Evolutionary conservation across 2,113 vertebrate species (phyloP).

Genomic region (Daubentonia madagascariensis): DNA sequence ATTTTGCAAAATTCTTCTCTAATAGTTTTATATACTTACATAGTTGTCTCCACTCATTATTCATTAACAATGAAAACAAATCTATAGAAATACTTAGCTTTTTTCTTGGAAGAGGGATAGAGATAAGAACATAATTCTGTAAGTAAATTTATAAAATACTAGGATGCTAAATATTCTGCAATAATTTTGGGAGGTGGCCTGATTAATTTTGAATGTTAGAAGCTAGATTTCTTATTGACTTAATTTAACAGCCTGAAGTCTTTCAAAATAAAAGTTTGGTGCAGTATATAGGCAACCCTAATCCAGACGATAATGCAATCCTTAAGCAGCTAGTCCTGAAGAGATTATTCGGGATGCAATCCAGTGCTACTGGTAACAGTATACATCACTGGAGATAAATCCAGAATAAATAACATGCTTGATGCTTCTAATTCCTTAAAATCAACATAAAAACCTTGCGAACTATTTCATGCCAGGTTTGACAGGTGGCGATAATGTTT

Average conservation of each 20-base stretch:
- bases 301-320: conserved; percentile 51
- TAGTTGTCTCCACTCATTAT: background rate
- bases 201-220: background rate
- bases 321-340: conserved; percentile 46
- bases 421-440: conserved; percentile 80
- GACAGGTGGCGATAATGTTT: conserved; percentile 72
- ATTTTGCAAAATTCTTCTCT: background rate
- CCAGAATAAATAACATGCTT: conserved; percentile 77
- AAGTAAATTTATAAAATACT: background rate
- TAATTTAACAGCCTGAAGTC: background rate
- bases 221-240: conserved; percentile 7
- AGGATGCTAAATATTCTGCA: background rate
- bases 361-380: conserved; percentile 45
- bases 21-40: background rate
- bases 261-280: conserved; percentile 39
- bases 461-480: conserved; percentile 80
- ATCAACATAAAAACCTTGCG: conserved; percentile 75
- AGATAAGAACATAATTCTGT: background rate
- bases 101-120: background rate
- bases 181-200: background rate
- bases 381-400: conserved; percentile 69
- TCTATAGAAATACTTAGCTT: background rate
- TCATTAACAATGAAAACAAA: background rate
- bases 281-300: conserved; percentile 44
- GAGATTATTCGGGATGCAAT: conserved; percentile 60